Percentiles rank a stretch among this genome's conserved stretches.
These are phyloP conservation scores for Danionella dracula DNA, from an alignment of 2,797 vertebrate genomes.

Conservation along the genomic window DNA sequence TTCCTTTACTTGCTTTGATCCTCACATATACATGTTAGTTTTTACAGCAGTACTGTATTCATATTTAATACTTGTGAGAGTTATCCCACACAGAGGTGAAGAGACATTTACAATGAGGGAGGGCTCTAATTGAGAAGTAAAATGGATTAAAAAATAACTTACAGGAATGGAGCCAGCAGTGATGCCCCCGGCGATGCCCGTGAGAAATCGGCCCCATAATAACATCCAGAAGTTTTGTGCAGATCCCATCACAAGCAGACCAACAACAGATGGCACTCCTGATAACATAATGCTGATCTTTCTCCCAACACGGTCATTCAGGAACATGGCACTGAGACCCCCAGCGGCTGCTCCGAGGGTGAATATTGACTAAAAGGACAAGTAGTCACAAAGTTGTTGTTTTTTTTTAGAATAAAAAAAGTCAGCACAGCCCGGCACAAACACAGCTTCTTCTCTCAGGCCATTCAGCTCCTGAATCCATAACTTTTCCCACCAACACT, in stretches of 20 bases:
- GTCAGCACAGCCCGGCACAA: too few relatives aligned
- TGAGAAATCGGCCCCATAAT: constrained; percentile 79
- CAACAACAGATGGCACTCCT: constrained; percentile 70
- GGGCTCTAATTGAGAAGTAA: not conserved
- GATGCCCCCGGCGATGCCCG: constrained; percentile 82
- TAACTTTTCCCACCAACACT: too few relatives aligned
- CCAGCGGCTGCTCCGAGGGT: constrained; percentile 79
- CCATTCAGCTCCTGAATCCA: too few relatives aligned
- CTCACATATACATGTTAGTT: too few relatives aligned
- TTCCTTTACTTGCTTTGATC: too few relatives aligned
- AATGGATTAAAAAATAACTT: constrained; percentile 44
- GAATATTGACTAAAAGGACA: constrained; percentile 75
- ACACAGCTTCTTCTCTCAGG: too few relatives aligned
- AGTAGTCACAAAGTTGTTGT: not conserved
- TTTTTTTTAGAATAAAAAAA: too few relatives aligned
- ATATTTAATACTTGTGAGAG: too few relatives aligned
- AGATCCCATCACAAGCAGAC: constrained; percentile 78
- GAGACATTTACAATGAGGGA: too few relatives aligned
- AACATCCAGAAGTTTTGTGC: constrained; percentile 81
- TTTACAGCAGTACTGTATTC: too few relatives aligned
- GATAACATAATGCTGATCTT: constrained; percentile 93
- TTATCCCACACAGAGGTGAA: too few relatives aligned
- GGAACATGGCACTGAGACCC: constrained; percentile 84
- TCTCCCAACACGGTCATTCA: constrained; percentile 85
- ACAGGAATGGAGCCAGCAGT: constrained; percentile 90